A percentile compares a stretch with the other conserved stretches of the same genome.
These are phyloP conservation scores for Piscicola geometra DNA, from an alignment of 2,888 invertebrate genomes.

Conservation along the genomic window DNA sequence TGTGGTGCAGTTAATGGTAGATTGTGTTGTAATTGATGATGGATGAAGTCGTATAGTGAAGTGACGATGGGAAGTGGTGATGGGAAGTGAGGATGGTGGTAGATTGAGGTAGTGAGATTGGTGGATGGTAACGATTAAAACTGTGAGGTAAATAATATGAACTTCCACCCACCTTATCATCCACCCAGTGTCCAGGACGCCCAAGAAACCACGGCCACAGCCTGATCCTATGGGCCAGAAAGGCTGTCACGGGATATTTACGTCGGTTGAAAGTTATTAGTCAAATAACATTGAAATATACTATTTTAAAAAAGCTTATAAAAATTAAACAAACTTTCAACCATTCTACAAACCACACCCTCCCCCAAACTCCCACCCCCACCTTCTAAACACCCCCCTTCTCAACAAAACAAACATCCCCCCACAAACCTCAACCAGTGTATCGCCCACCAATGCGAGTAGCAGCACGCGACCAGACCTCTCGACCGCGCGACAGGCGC, in stretches of 20 bases:
- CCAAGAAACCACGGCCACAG: conserved; percentile 91
- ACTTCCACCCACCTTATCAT: conserved; percentile 72
- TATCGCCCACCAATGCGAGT: conserved; percentile 89
- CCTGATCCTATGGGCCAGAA: conserved; percentile 99
- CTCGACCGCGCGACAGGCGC: conserved; percentile 79
- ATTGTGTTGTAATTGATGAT: no score
- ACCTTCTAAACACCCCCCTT: background rate
- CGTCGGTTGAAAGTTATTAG: no score
- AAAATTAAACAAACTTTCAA: background rate
- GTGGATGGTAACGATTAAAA: no score
- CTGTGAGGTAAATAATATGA: no score
- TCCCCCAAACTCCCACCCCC: background rate
- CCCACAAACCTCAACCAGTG: conserved; percentile 86
- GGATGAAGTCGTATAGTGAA: no score
- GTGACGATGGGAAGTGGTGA: no score
- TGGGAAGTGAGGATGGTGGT: no score
- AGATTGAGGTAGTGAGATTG: no score
- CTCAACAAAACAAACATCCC: no score
- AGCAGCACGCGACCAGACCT: conserved; percentile 73
- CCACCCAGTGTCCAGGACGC: conserved; percentile 93
- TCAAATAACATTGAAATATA: no score
- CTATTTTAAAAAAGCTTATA: background rate
- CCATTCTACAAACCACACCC: background rate
- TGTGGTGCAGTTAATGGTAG: no score
- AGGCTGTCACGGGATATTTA: conserved; percentile 50